Conservation (phyloP, 2,113 vertebrate genomes). For the Steatornis caripensis region DNA sequence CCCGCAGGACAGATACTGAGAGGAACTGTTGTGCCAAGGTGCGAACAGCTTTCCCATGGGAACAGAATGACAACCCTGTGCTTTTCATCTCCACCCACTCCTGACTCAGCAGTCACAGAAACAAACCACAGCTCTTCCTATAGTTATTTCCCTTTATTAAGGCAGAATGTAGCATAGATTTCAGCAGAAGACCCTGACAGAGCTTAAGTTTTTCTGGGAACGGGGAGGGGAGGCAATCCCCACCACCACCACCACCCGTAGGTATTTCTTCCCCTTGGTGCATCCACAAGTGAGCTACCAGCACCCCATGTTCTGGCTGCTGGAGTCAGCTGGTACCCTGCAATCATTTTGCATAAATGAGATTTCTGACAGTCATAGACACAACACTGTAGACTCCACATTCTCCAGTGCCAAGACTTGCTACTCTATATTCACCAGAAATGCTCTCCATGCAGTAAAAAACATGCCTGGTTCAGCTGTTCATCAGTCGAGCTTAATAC, state of each 20-base stretch:
- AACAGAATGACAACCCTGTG: background rate
- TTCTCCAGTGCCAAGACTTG: background rate
- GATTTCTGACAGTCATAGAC: background rate
- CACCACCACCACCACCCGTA: background rate
- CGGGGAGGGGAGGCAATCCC: background rate
- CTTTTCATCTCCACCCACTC: background rate
- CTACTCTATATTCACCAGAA: background rate
- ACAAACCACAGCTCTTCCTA: background rate
- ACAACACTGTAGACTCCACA: background rate
- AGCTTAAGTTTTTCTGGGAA: background rate
- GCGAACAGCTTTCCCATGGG: background rate
- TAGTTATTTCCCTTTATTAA: background rate
- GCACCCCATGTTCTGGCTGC: background rate
- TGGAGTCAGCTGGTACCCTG: background rate
- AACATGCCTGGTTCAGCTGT: background rate
- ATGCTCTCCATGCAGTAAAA: background rate
- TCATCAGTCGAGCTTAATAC: background rate
- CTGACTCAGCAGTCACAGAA: conserved; percentile 4
- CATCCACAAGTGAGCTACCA: background rate
- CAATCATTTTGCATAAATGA: background rate
- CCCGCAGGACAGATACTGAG: background rate
- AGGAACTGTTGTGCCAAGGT: background rate
- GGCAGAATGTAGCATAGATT: background rate
- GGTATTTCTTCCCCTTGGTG: background rate
- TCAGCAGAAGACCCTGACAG: background rate